Conservation (phyloP, 2,113 vertebrate genomes). For the Muntiacus muntjak region DNA sequence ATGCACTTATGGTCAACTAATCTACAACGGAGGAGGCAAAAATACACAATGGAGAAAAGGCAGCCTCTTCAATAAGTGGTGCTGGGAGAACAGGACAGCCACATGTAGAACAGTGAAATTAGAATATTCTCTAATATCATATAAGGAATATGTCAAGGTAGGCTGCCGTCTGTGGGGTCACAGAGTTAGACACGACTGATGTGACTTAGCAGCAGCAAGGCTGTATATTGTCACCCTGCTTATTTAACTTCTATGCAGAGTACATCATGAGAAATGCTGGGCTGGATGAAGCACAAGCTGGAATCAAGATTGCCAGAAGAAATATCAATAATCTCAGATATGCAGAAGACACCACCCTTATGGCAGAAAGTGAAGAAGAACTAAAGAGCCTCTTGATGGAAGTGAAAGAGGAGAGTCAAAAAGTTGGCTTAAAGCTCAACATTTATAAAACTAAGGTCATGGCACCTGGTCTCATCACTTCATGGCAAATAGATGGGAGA, state of each 20-base stretch:
- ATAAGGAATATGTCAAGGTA: no score
- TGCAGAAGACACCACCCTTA: neutral
- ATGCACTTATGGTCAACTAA: no score
- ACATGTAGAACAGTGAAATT: no score
- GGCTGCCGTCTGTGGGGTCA: no score
- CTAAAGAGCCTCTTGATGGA: neutral
- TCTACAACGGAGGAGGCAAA: no score
- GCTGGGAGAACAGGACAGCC: no score
- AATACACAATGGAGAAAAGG: no score
- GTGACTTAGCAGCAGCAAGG: no score
- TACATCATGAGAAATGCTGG: neutral
- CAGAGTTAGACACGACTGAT: no score
- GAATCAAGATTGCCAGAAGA: neutral
- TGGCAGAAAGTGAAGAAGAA: neutral
- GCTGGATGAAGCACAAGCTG: neutral
- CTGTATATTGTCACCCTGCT: neutral
- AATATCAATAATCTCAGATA: neutral
- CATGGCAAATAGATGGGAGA: neutral
- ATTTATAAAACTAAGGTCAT: neutral
- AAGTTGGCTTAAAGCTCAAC: neutral
- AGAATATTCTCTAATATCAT: no score
- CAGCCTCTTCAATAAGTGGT: no score
- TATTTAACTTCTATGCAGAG: neutral
- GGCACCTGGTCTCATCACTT: neutral
- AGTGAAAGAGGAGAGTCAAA: neutral